Base-by-base conservation (phyloP, 2,113 vertebrate species). In the Murina feae region DNA sequence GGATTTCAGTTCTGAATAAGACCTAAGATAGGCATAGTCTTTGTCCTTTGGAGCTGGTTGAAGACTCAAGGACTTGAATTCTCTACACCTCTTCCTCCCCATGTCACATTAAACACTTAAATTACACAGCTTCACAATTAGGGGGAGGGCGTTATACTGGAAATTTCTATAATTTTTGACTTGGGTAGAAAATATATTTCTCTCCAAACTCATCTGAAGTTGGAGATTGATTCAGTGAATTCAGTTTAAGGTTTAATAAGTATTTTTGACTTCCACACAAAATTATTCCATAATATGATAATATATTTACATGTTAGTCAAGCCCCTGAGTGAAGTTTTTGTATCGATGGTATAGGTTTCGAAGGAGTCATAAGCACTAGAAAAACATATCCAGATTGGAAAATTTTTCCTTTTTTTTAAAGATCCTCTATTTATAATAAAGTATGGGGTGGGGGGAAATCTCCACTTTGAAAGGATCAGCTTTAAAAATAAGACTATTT, bases 401-500 rank as follows among this genome's bases (percentile, higher is more conserved):
- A 93, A 94, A 69, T 90, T 96, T 96, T 92, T 88, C 92, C 72
- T 89, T 95, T 85, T 83, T 86, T 42, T 86, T 42, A 63, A 85
- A 95, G 74, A 47, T 96, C 63, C 39, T 97, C 37, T 96, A 55
- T 90, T 84, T 90, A 88, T 96, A 94, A 91, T 30, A 13, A 95
- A 89, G 91, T 93, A 78, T 94, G 53, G 82, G 71, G 88, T 93
- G 72, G 79, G 60, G 88, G 69, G 93, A 95, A 94, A 53, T 91
- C 74, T 95, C 51, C 49, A 94, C 51, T 95, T 83, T 94, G 55
- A 92, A 95, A 95, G 49, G 72, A 79, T 82, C 79, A 94, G 65
- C 78, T 95, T 97, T 94, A 93, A 97, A 97, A 94, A 95, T 94
- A 90, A 95, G 87, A 96, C 89, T 95, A 80, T 96, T 85, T 97